Percentiles rank a stretch among this genome's conserved stretches.
These are phyloP conservation scores for Xyrichtys novacula DNA, from an alignment of 2,797 vertebrate genomes.

Conservation along the genomic window DNA sequence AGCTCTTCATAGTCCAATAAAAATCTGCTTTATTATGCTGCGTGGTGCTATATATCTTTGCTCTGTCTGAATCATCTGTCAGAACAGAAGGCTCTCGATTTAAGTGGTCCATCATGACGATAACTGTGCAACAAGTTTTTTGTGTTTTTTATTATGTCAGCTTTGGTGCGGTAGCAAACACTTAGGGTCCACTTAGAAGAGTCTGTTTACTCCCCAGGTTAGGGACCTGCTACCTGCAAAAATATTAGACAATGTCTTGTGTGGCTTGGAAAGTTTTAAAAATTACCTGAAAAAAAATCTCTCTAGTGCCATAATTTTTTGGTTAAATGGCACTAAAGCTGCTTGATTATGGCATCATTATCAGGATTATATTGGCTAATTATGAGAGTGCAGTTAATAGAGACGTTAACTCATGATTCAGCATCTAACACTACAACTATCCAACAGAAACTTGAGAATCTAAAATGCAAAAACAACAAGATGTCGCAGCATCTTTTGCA, in stretches of 20 bases:
- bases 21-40: slow-evolving; percentile 46
- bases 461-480: no score
- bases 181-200: not conserved
- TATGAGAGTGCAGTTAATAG: no score
- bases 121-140: slow-evolving; percentile 6
- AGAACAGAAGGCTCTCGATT: slow-evolving; percentile 1
- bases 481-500: no score
- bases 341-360: no score
- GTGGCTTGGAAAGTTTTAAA: not conserved
- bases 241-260: not conserved
- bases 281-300: not conserved
- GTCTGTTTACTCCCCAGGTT: not conserved
- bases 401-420: no score
- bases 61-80: slow-evolving; percentile 30
- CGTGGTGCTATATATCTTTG: slow-evolving; percentile 23
- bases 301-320: no score
- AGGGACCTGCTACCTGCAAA: not conserved
- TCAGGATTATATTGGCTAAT: no score
- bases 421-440: no score
- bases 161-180: not conserved
- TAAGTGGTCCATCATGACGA: slow-evolving; percentile 1
- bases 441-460: no score
- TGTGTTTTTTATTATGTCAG: not conserved
- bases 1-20: slow-evolving; percentile 36
- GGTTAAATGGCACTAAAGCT: no score